A percentile compares a stretch with the other conserved stretches of the same genome.
phyloP scores from a whole-genome alignment of 2,113 vertebrate species.

The Prochilodus magdalenae region DNA sequence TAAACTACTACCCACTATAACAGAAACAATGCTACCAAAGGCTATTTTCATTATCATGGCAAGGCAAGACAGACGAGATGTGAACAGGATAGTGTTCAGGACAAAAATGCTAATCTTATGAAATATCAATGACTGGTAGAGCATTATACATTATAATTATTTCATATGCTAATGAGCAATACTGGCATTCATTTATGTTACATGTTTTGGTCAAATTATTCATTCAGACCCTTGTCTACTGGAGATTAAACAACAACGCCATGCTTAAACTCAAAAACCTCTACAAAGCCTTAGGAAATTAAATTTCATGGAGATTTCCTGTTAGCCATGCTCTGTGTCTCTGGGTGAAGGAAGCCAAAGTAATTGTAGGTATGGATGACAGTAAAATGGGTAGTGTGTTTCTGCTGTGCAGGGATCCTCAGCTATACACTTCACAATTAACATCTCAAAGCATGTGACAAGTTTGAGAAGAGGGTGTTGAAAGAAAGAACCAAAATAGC shows the following conservation, averaged over 20 bases:
- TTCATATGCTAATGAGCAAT: background rate
- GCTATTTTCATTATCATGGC: no score
- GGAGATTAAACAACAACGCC: no score
- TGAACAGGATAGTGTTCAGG: no score
- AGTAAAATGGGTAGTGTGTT: conserved; percentile 37
- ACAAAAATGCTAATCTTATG: background rate
- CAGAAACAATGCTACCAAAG: no score
- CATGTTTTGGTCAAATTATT: no score
- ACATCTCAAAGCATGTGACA: conserved; percentile 49
- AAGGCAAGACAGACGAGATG: no score
- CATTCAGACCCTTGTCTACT: no score
- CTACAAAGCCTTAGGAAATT: no score
- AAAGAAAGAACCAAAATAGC: conserved; percentile 39
- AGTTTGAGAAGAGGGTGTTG: conserved; percentile 36
- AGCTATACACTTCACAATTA: conserved; percentile 39
- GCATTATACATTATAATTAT: background rate
- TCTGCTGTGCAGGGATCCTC: conserved; percentile 5
- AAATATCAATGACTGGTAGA: background rate
- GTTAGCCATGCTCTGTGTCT: background rate
- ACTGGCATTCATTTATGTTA: background rate
- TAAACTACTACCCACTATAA: no score
- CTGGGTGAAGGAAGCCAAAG: background rate
- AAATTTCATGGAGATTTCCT: background rate
- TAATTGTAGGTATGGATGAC: conserved; percentile 37
- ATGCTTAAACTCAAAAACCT: background rate